A percentile compares a stretch with the other conserved stretches of the same genome.
phyloP scores from a whole-genome alignment of 1,140 invertebrate genomes.

The Reticulitermes speratus region DNA sequence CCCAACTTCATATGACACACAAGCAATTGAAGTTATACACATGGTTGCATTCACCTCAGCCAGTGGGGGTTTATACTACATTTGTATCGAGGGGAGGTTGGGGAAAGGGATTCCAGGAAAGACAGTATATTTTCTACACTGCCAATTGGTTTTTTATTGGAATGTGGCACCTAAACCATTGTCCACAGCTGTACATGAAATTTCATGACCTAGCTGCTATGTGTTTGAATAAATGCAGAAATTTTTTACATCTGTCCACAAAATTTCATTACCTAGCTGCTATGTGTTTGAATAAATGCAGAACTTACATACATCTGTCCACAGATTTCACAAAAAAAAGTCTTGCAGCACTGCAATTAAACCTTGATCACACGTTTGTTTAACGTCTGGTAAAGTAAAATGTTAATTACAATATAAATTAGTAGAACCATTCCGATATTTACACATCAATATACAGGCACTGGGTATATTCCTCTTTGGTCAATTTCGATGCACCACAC shows the following conservation, averaged over 20 bases:
- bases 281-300: background rate
- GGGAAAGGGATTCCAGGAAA: background rate
- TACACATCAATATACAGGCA: slow-evolving; percentile 16
- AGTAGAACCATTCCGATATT: background rate
- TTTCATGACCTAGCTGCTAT: background rate
- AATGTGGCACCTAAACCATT: background rate
- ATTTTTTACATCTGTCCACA: background rate
- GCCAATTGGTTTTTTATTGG: background rate
- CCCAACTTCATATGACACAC: no score
- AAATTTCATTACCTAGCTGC: background rate
- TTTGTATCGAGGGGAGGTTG: no score
- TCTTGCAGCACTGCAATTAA: background rate
- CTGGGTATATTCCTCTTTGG: background rate
- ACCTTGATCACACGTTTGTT: background rate
- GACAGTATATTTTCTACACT: background rate
- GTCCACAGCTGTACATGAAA: slow-evolving; percentile 9
- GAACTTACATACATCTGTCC: background rate
- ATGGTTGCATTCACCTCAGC: no score
- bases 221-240: slow-evolving; percentile 1
- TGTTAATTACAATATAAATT: slow-evolving; percentile 15
- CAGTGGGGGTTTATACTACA: no score
- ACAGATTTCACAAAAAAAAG: background rate
- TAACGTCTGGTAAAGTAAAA: background rate
- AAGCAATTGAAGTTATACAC: no score
- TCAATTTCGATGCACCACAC: background rate